Percentiles rank a stretch among this genome's conserved stretches.
Evolutionary conservation across 1,140 invertebrate species (phyloP).

Genomic region (Diploscapter pachys): DNA sequence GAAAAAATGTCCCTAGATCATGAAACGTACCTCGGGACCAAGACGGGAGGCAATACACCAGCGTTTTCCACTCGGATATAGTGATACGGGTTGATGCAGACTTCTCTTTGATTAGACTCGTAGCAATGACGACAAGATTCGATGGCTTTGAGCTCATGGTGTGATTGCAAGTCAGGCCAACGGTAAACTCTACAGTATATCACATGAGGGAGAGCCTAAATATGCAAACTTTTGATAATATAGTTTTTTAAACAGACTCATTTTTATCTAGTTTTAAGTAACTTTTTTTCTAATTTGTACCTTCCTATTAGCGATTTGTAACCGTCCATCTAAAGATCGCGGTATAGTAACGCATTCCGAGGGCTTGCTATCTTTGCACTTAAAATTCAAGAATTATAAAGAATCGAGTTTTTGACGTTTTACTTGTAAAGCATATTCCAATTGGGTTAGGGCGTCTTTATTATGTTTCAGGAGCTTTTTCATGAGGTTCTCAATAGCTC

Average conservation of each 20-base stretch:
- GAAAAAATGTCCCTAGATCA: background rate
- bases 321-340: constrained; percentile 84
- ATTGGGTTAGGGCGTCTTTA: constrained; percentile 83
- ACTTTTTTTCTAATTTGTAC: background rate
- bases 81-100: constrained; percentile 67
- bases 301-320: constrained; percentile 62
- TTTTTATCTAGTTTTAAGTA: background rate
- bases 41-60: constrained; percentile 23
- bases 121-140: constrained; percentile 61
- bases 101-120: constrained; percentile 62
- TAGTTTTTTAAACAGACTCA: background rate
- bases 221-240: background rate
- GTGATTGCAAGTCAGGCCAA: constrained; percentile 67
- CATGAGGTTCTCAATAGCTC: constrained; percentile 95
- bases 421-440: constrained; percentile 86
- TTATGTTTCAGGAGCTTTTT: constrained; percentile 74
- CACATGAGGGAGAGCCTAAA: constrained; percentile 75
- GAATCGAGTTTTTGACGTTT: constrained; percentile 67
- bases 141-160: constrained; percentile 66
- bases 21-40: constrained; percentile 6
- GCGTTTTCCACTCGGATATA: constrained; percentile 63
- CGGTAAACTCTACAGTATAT: constrained; percentile 78
- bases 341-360: constrained; percentile 98
- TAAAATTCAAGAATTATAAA: constrained; percentile 13
- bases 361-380: constrained; percentile 63